A percentile compares a stretch with the other conserved stretches of the same genome.
Conservation (phyloP, 2,113 vertebrate genomes). For the Phalacrocorax brasilianus region DNA sequence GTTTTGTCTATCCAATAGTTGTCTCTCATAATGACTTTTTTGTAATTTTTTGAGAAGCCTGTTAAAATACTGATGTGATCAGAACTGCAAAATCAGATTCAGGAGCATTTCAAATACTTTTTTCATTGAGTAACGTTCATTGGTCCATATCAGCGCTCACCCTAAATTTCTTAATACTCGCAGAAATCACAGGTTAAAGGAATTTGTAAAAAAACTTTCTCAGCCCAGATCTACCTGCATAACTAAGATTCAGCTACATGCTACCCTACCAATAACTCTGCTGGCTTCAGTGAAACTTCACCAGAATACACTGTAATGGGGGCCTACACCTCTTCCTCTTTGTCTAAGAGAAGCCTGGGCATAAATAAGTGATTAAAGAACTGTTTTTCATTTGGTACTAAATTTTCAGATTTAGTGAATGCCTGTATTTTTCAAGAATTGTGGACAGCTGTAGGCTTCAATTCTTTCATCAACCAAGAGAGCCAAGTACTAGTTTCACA, state of each 20-base stretch:
- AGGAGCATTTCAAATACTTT: background rate
- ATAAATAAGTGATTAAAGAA: background rate
- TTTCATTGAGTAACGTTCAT: background rate
- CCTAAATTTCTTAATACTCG: background rate
- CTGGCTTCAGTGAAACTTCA: background rate
- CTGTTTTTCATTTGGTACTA: background rate
- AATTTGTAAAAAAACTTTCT: background rate
- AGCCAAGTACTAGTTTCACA: background rate
- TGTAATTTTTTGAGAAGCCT: background rate
- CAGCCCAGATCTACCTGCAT: background rate
- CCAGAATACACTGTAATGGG: rapidly evolving
- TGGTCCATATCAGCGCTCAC: background rate
- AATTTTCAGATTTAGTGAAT: background rate
- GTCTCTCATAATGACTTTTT: background rate
- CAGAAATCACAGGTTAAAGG: background rate
- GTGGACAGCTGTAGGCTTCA: background rate
- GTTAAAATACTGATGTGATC: background rate
- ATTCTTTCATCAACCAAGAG: background rate
- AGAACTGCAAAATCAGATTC: background rate
- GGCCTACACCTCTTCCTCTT: background rate
- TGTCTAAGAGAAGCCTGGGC: background rate
- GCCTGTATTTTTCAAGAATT: background rate
- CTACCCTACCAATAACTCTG: background rate
- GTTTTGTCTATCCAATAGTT: background rate
- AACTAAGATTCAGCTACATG: background rate